phyloP scores from a whole-genome alignment of 1,140 invertebrate species.

The Calephelis nemesis region DNA sequence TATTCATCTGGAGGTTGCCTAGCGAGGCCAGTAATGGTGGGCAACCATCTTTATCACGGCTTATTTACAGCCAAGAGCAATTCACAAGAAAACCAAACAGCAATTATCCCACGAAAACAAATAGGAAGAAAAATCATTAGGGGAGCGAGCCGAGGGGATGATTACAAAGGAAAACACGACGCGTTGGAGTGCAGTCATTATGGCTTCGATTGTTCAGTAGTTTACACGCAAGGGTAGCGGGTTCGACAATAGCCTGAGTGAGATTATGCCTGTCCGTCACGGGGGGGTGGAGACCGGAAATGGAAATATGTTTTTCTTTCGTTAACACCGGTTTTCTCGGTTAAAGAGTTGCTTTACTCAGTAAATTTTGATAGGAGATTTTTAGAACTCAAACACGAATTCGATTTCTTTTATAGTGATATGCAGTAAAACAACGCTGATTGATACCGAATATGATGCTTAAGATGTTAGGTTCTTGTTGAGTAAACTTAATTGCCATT shows the following conservation, averaged over 20 bases:
- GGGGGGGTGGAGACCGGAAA: background rate
- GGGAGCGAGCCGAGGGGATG: slow-evolving; percentile 54
- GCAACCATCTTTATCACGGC: slow-evolving; percentile 40
- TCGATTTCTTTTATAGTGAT: no score
- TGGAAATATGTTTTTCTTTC: slow-evolving; percentile 9
- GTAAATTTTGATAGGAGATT: no score
- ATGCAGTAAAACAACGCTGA: no score
- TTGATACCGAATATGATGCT: no score
- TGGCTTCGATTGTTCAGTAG: slow-evolving; percentile 50
- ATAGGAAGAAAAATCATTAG: slow-evolving; percentile 73
- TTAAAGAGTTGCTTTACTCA: background rate
- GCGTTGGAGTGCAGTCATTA: slow-evolving; percentile 53
- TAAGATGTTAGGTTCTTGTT: no score
- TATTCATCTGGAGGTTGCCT: slow-evolving; percentile 19
- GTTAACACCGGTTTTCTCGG: background rate
- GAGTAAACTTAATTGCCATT: no score
- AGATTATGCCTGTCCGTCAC: slow-evolving; percentile 54
- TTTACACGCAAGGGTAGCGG: slow-evolving; percentile 45
- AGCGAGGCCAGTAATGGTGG: slow-evolving; percentile 31
- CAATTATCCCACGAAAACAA: slow-evolving; percentile 75
- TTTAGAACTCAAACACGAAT: no score
- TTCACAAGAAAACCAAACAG: slow-evolving; percentile 71
- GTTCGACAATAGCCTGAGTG: slow-evolving; percentile 51
- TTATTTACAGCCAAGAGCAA: slow-evolving; percentile 62
- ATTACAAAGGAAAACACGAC: slow-evolving; percentile 65